Evolutionary conservation across 1,140 invertebrate species (phyloP).

Genomic region (Aphidius ervi): DNA sequence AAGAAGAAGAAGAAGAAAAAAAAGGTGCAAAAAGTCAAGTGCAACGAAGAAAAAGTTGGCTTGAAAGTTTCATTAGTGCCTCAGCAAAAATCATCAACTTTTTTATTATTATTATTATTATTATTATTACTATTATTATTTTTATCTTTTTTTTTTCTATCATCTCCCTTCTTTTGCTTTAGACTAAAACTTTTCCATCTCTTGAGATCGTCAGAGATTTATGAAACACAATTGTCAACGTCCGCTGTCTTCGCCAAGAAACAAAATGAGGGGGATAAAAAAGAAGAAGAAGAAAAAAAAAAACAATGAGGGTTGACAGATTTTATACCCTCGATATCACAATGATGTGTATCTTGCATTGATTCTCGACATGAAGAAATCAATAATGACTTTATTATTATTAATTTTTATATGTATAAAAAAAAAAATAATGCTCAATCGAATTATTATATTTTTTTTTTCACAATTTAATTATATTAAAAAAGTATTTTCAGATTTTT

Average conservation of each 20-base stretch:
- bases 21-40: constrained; percentile 3
- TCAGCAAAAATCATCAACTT: constrained; percentile 14
- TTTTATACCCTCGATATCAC: background rate
- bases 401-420: too few relatives aligned
- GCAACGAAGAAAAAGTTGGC: constrained; percentile 13
- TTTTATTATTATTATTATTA: background rate
- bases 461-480: too few relatives aligned
- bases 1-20: background rate
- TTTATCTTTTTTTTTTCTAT: background rate
- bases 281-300: background rate
- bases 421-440: too few relatives aligned
- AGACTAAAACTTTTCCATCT: constrained; percentile 20
- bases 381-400: too few relatives aligned
- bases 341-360: too few relatives aligned
- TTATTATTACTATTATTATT: background rate
- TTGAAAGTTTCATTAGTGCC: constrained; percentile 18
- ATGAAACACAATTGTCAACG: constrained; percentile 7
- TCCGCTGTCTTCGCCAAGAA: background rate
- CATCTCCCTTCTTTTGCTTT: background rate
- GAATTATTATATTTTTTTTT: too few relatives aligned
- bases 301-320: background rate
- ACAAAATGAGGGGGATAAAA: background rate
- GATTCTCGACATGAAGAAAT: too few relatives aligned
- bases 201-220: constrained; percentile 13
- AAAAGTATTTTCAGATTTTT: too few relatives aligned